Conservation (phyloP, 2,113 vertebrate species). For the Illadopsis cleaveri region DNA sequence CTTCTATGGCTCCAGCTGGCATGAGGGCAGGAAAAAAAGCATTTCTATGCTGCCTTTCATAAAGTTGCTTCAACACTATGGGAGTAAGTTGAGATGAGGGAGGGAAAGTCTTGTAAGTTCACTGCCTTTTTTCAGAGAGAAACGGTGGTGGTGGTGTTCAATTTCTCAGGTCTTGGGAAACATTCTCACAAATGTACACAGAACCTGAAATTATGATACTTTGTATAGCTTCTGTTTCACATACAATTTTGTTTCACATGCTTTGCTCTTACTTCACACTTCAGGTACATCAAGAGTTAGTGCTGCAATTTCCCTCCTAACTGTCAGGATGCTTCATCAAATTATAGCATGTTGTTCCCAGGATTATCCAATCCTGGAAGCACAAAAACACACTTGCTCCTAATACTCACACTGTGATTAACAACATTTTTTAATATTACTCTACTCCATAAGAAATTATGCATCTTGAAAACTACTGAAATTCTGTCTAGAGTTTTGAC, state of each 20-base stretch:
- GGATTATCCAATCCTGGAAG: constrained; percentile 2
- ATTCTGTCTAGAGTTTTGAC: background rate
- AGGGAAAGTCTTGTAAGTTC: background rate
- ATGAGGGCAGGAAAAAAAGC: background rate
- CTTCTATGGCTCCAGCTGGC: background rate
- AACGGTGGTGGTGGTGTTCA: accelerated
- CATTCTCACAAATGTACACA: background rate
- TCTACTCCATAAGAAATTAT: background rate
- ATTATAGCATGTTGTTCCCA: background rate
- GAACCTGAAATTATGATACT: background rate
- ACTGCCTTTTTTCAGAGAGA: background rate
- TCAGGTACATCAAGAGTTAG: background rate
- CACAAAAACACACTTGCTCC: background rate
- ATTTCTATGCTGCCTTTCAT: background rate
- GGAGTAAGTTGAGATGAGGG: background rate
- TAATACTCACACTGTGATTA: background rate
- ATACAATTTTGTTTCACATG: background rate
- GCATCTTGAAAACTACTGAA: background rate
- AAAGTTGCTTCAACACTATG: background rate
- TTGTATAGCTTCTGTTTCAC: background rate
- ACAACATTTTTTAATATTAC: background rate
- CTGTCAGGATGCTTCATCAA: background rate
- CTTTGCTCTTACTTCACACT: background rate
- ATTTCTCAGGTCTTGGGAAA: background rate
- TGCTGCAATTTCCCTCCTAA: background rate